Evolutionary conservation across 2,888 invertebrate species (phyloP), one percentile per base, ranked within the genome.

Genomic region (Mechanitis mazaeus): DNA sequence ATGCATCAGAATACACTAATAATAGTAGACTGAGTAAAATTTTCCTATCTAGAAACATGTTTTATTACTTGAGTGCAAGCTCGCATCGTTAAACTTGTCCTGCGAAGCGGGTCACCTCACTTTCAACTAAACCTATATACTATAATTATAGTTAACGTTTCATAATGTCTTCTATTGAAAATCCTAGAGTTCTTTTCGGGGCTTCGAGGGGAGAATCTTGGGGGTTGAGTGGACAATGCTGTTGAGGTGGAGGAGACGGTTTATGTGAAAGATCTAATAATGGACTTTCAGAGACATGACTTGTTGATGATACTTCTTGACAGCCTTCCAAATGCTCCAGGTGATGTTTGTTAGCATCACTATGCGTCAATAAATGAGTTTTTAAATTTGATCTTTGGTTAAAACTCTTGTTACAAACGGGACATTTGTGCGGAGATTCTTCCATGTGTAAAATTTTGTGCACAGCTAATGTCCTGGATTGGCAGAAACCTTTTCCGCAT

Each of bases 401-500:
- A 91, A 97, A 98, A 76, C 95, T 94, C 66, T 96, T 93, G 74
- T 93, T 93, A 87, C 97, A 97, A 35, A 96, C 94, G 9, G 96
- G 95, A 75, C 97, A 97, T 80, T 97, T 97, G 84, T 97, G 97
- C 0, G 97, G 96, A 4, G 96, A 96, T 83, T 97, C 97, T 84
- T 97, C 97, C 93, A 96, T 92, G 80, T 98, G 98, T 42, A 97
- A 93, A 69, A 97, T 96, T 84, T 96, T 96, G 90, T 99, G 99
- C 1, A 98, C 98, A 1, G 98, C 97, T 70, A 99, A 90, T 0
- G 99, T 99, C 58, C 99, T 92, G 33, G 97, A 96, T 81, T 99
- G 99, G 82, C 99, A 99, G 87, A 99, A 99, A 4, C 99, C 99
- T 87, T 99, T 99, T 54, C 98, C 98, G 83, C 99, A 99, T 74